phyloP scores from a whole-genome alignment of 1,140 invertebrate genomes.

The Dreissena rostriformis region DNA sequence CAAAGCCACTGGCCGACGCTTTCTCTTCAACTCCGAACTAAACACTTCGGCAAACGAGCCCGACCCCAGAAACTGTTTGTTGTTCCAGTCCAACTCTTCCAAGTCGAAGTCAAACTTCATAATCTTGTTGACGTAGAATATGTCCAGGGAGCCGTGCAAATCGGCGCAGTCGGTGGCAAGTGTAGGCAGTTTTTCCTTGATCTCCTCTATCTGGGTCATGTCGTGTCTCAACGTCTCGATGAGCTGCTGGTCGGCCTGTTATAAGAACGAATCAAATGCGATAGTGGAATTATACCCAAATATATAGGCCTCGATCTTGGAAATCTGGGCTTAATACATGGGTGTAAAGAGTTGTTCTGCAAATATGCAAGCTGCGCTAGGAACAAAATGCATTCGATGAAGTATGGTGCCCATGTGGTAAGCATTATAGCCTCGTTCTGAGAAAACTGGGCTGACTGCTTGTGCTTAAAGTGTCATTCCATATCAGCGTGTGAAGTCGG shows the following conservation, averaged over 20 bases:
- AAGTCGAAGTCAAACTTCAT: conserved; percentile 51
- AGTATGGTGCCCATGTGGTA: too few species aligned
- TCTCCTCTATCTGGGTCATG: conserved; percentile 11
- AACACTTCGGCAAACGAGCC: conserved; percentile 40
- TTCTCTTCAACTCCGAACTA: not conserved
- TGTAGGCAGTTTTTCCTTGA: conserved; percentile 31
- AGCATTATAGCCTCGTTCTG: too few species aligned
- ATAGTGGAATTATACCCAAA: too few species aligned
- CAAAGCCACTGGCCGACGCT: conserved; percentile 36
- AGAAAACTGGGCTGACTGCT: too few species aligned
- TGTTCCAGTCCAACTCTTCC: conserved; percentile 32
- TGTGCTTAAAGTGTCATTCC: too few species aligned
- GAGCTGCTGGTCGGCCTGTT: conserved; percentile 45
- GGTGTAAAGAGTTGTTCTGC: too few species aligned
- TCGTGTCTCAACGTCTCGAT: conserved; percentile 20
- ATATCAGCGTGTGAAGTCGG: too few species aligned
- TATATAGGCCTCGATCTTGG: too few species aligned
- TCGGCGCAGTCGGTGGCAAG: not conserved
- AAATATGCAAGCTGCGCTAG: too few species aligned
- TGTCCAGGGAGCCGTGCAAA: conserved; percentile 17
- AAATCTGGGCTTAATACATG: too few species aligned
- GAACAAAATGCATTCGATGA: too few species aligned
- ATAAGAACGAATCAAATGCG: not conserved
- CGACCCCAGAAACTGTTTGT: conserved; percentile 10
- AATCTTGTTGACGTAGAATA: conserved; percentile 47